Evolutionary conservation across 2,113 vertebrate species (phyloP).

Genomic region (Tringa solitaria): DNA sequence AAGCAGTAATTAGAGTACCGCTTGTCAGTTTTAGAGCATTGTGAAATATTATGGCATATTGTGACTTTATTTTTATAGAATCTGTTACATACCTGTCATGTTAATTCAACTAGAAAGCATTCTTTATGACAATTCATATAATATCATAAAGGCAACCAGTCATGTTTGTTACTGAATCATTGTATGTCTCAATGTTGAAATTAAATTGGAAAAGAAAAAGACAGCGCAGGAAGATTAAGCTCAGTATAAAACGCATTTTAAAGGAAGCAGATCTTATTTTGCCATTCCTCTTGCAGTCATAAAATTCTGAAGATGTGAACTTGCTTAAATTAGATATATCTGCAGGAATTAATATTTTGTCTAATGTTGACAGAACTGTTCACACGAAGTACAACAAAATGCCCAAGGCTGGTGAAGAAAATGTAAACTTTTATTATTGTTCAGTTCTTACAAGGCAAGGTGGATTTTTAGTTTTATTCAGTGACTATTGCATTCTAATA

Average conservation of each 20-base stretch:
- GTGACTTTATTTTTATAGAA: conserved; percentile 72
- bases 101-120: conserved; percentile 71
- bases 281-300: neutral
- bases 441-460: neutral
- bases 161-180: conserved; percentile 66
- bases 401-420: neutral
- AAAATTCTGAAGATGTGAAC: neutral
- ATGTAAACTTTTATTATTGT: neutral
- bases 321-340: neutral
- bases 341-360: neutral
- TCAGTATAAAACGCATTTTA: conserved; percentile 19
- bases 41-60: conserved; percentile 76
- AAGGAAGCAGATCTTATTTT: neutral
- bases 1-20: conserved; percentile 59
- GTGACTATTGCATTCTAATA: neutral
- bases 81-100: conserved; percentile 71
- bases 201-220: conserved; percentile 49
- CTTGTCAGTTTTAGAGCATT: conserved; percentile 65
- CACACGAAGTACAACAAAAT: neutral
- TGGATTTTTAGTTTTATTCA: neutral
- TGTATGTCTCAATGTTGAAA: conserved; percentile 46
- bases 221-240: neutral
- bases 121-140: conserved; percentile 71
- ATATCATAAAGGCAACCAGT: conserved; percentile 71
- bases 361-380: neutral